Evolutionary conservation across 2,888 invertebrate genomes (phyloP).

Genomic region (Acleris holmiana): DNA sequence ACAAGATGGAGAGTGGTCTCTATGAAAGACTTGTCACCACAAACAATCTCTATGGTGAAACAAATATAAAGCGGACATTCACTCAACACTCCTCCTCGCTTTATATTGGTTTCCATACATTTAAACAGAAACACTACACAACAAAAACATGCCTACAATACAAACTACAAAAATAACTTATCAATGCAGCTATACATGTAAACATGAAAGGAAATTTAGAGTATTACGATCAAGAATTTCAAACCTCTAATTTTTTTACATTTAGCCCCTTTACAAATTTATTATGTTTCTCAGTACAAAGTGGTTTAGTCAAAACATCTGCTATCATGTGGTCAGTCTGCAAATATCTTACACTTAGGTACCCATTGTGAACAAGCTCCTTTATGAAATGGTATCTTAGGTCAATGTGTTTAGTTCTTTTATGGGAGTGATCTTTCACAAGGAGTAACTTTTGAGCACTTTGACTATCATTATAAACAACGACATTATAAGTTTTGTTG

Average conservation of each 20-base stretch:
- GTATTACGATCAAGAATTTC: no score
- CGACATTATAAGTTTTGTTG: slow-evolving; percentile 4
- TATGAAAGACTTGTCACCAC: no score
- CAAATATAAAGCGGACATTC: no score
- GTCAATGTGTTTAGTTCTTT: slow-evolving; percentile 6
- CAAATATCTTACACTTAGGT: slow-evolving; percentile 15
- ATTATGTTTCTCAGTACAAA: slow-evolving; percentile 9
- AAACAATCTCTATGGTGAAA: no score
- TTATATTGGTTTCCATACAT: no score
- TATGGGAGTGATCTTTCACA: slow-evolving; percentile 5
- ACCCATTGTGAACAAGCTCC: background rate
- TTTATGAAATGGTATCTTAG: slow-evolving; percentile 6
- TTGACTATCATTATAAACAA: background rate
- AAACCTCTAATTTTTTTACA: background rate
- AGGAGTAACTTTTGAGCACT: background rate
- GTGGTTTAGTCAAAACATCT: slow-evolving; percentile 10
- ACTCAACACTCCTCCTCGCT: no score
- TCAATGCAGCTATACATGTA: no score
- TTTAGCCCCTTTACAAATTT: slow-evolving; percentile 4
- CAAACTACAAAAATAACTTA: no score
- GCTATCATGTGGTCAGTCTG: slow-evolving; percentile 8
- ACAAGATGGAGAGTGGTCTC: no score
- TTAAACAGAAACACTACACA: no score
- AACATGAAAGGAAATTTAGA: no score
- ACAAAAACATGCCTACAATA: no score